A percentile compares a stretch with the other conserved stretches of the same genome.
Evolutionary conservation across 2,888 invertebrate species (phyloP).

Genomic region (Congeria kusceri): DNA sequence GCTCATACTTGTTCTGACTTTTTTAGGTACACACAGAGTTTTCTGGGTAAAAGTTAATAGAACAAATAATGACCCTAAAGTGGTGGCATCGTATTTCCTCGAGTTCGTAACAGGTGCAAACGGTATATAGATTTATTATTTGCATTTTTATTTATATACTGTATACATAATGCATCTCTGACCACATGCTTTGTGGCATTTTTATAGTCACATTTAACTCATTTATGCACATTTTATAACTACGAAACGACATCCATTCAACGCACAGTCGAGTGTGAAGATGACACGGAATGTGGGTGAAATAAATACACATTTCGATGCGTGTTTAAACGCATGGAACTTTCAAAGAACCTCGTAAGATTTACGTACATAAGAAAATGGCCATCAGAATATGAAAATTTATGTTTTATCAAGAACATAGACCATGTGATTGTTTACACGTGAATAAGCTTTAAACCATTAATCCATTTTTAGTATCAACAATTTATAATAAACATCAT

Average conservation of each 20-base stretch:
- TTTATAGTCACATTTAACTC: neutral
- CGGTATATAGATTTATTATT: constrained; percentile 18
- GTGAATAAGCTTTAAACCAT: neutral
- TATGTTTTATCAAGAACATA: neutral
- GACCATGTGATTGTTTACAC: neutral
- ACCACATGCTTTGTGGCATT: neutral
- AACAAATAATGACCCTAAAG: constrained; percentile 38
- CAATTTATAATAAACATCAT: neutral
- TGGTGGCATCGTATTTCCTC: constrained; percentile 33
- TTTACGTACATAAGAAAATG: no score
- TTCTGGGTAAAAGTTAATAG: constrained; percentile 37
- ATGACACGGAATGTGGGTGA: no score
- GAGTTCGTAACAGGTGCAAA: constrained; percentile 16
- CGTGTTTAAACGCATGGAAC: neutral
- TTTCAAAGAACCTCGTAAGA: neutral
- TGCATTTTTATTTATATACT: neutral
- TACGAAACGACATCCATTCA: neutral
- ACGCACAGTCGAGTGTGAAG: neutral
- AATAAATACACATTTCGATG: neutral
- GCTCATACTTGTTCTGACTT: no score
- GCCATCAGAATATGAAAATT: no score
- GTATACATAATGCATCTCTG: constrained; percentile 5
- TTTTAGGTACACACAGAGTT: constrained; percentile 29
- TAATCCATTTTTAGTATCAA: neutral
- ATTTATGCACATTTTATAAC: constrained; percentile 2